A percentile compares a stretch with the other conserved stretches of the same genome.
Conservation (phyloP, 2,888 invertebrate genomes). For the Argyresthia albistria region DNA sequence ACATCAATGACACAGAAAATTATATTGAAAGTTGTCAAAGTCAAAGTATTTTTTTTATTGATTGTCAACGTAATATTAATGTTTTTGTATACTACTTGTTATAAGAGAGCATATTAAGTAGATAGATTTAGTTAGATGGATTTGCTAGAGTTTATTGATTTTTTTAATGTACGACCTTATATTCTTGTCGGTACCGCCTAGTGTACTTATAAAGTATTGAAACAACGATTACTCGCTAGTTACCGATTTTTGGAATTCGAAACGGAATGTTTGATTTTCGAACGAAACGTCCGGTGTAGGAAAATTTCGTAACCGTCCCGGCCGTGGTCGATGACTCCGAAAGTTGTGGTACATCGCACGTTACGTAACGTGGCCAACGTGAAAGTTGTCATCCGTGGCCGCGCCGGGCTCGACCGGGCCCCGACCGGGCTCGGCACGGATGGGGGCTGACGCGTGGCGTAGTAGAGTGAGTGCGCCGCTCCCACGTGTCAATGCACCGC, state of each 20-base stretch:
- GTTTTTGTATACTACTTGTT: too few relatives aligned
- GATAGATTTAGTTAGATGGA: too few relatives aligned
- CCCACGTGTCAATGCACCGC: constrained; percentile 34
- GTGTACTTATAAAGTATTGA: too few relatives aligned
- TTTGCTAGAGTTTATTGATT: too few relatives aligned
- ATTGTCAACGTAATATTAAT: too few relatives aligned
- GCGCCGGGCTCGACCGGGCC: not conserved
- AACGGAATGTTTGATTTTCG: constrained; percentile 4
- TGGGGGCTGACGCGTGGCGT: not conserved
- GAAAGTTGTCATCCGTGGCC: constrained; percentile 63
- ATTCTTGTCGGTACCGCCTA: too few relatives aligned
- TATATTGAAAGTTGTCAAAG: too few relatives aligned
- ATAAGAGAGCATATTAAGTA: too few relatives aligned
- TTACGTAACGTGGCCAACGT: constrained; percentile 52
- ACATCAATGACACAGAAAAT: too few relatives aligned
- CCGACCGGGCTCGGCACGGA: not conserved
- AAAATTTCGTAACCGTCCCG: constrained; percentile 47
- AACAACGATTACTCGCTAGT: not conserved
- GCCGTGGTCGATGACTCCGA: constrained; percentile 70
- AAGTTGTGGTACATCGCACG: constrained; percentile 59
- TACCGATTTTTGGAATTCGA: not conserved
- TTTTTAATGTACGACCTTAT: too few relatives aligned
- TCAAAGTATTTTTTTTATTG: too few relatives aligned
- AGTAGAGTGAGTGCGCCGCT: constrained; percentile 15
- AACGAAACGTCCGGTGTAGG: constrained; percentile 30